Base-by-base conservation (phyloP, 2,797 vertebrate genomes). In the Perodicticus potto region DNA sequence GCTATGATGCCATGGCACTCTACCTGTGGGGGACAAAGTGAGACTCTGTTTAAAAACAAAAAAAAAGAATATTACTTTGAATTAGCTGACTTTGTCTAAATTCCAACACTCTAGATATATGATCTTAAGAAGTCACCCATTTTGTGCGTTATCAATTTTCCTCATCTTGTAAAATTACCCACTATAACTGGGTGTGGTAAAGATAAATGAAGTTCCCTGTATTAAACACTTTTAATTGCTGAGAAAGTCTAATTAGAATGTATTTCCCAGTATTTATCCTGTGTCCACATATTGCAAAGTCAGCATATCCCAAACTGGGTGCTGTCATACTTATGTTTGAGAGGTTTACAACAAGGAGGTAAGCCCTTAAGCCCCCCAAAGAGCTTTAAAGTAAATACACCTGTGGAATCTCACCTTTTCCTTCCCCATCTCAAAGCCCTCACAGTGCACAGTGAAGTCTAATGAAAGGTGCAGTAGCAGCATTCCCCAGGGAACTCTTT, bases 91-190 rank as follows among this genome's bases (percentile, higher is more conserved):
- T 89, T 86, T 65, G 20, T 45, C 63, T 45, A 74, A 91, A 86
- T 65, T 70, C 53, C 77, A 89, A 53, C 61, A 81, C 16, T 82
- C 19, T 76, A 43, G n/a, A 17, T 72, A 55, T 53, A 43, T 6
- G 73, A 80, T 25, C 40, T 43, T 91, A 67, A 81, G 67, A 92
- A 73, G 72, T 65, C 61, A 57, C 5, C 13, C 32, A 45, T 72
- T 32, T 70, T 45, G 8, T 72, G 4, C 34, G 2, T 77, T 77
- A 93, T 82, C 73, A 57, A 5, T 63, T 63, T 90, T 82, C n/a
- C 83, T 85, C 74, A 83, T 49, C 85, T 95, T 87, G 40, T 87
- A 86, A 93, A 93, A 96, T 69, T 72, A 81, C n/a, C 25, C 78
- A 27, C 22, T 11, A 43, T 34, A 83, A 27, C 25, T 55, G 22